Evolutionary conservation across 2,888 invertebrate species (phyloP).

Genomic region (Ctena decussata): DNA sequence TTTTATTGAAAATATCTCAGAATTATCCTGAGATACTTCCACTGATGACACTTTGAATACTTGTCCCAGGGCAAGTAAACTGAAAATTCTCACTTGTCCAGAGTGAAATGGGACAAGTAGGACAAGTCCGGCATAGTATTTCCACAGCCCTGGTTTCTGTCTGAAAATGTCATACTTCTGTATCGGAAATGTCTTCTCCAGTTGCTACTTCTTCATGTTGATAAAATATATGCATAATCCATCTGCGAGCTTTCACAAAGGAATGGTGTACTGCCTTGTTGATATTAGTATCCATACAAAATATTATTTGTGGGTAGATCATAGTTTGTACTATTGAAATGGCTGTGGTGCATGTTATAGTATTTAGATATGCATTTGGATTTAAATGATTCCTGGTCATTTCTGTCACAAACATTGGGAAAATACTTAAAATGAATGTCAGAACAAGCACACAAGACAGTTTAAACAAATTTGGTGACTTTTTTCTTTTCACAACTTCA

Average conservation of each 20-base stretch:
- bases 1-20: no score
- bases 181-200: conserved; percentile 68
- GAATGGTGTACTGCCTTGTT: conserved; percentile 73
- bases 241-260: conserved; percentile 52
- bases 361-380: conserved; percentile 74
- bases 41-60: no score
- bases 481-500: conserved; percentile 26
- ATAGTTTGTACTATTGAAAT: conserved; percentile 79
- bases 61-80: no score
- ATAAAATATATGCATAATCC: conserved; percentile 60
- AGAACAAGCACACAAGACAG: conserved; percentile 72
- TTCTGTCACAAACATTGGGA: conserved; percentile 79
- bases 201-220: conserved; percentile 66
- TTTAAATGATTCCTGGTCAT: conserved; percentile 68
- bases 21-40: no score
- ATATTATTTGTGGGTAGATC: conserved; percentile 80
- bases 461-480: conserved; percentile 63
- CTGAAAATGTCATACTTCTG: conserved; percentile 65
- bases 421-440: conserved; percentile 75
- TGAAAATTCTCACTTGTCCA: no score
- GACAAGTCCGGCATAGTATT: no score
- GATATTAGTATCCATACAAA: conserved; percentile 76
- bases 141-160: no score
- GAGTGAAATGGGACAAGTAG: no score
- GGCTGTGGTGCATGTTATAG: conserved; percentile 77